Percentiles rank a stretch among this genome's conserved stretches.
Evolutionary conservation across 2,113 vertebrate genomes (phyloP).

Genomic region (Paradoxurus hermaphroditus): DNA sequence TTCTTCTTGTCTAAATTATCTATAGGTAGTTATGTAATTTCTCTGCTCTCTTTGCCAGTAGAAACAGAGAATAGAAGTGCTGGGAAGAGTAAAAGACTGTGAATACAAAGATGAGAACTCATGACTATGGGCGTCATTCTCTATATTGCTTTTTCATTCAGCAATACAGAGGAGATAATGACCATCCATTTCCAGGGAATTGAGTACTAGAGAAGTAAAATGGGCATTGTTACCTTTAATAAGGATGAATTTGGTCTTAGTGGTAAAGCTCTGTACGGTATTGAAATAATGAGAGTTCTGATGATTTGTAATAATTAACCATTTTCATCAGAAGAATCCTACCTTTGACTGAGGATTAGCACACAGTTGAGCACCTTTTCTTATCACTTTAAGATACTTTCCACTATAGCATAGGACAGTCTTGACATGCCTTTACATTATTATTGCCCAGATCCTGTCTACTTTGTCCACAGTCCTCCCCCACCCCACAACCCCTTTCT

Average conservation of each 20-base stretch:
- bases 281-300: conserved; percentile 11
- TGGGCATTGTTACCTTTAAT: conserved; percentile 28
- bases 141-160: neutral
- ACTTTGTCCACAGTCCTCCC: neutral
- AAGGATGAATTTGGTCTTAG: conserved; percentile 6
- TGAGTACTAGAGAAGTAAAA: neutral
- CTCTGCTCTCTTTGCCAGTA: conserved; percentile 4
- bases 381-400: neutral
- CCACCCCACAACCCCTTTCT: neutral
- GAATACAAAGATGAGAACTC: neutral
- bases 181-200: neutral
- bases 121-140: neutral
- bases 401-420: neutral
- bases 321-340: conserved; percentile 3
- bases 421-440: neutral
- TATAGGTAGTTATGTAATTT: neutral
- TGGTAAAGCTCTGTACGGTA: neutral
- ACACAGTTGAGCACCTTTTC: neutral
- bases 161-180: neutral
- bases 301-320: conserved; percentile 15
- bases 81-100: neutral
- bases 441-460: neutral
- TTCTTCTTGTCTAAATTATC: neutral
- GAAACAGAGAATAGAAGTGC: neutral
- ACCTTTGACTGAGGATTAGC: neutral